Evolutionary conservation across 2,888 invertebrate genomes (phyloP).

Genomic region (Micoletzkya japonica): DNA sequence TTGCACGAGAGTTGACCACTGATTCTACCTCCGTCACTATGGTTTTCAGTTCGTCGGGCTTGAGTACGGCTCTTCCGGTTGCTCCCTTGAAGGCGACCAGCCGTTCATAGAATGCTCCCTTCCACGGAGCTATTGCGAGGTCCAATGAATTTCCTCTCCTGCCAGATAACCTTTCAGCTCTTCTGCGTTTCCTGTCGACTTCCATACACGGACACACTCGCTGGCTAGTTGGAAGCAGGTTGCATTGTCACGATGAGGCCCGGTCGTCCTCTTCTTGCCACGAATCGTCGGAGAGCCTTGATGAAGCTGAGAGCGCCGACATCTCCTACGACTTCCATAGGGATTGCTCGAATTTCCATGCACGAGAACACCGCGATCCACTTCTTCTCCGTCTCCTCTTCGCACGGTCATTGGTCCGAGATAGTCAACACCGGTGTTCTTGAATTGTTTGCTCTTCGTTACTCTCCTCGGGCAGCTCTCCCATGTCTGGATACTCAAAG

Average conservation of each 20-base stretch:
- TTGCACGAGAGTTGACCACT: conserved; percentile 2
- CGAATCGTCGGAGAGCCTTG: conserved; percentile 59
- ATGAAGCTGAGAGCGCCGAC: conserved; percentile 62
- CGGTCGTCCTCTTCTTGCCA: conserved; percentile 61
- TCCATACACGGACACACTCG: background rate
- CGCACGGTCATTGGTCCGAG: conserved; percentile 5
- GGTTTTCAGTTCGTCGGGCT: background rate
- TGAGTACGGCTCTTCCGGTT: background rate
- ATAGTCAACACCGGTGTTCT: conserved; percentile 36
- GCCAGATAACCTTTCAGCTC: conserved; percentile 18
- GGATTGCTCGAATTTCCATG: conserved; percentile 64
- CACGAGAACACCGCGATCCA: conserved; percentile 65
- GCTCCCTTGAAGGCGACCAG: conserved; percentile 52
- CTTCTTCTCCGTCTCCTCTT: conserved; percentile 40
- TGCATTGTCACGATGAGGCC: conserved; percentile 63
- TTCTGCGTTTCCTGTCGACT: background rate
- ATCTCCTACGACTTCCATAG: conserved; percentile 63
- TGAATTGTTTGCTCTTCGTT: conserved; percentile 54
- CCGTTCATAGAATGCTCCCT: conserved; percentile 67
- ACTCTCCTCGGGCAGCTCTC: conserved; percentile 49
- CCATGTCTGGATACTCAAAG: conserved; percentile 60
- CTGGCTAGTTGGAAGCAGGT: conserved; percentile 63
- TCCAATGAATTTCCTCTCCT: conserved; percentile 42
- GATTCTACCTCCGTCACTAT: conserved; percentile 9
- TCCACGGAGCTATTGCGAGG: conserved; percentile 65